Conservation (phyloP, 2,888 invertebrate species). For the Pimpla rufipes region DNA sequence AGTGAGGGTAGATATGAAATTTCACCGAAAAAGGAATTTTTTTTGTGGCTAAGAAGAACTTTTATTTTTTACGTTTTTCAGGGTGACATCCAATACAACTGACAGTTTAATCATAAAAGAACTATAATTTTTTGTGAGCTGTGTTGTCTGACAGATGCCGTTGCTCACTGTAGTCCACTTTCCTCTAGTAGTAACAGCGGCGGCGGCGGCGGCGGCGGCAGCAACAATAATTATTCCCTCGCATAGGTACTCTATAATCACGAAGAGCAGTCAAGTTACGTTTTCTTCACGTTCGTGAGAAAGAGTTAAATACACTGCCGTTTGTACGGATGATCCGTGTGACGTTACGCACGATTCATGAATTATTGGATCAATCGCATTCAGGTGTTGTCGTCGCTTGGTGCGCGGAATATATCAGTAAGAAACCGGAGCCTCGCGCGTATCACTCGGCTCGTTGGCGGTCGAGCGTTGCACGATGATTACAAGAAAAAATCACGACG, state of each 20-base stretch:
- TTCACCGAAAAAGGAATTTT: too few relatives aligned
- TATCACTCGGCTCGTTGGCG: slow-evolving; percentile 8
- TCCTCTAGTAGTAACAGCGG: too few relatives aligned
- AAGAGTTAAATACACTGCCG: slow-evolving; percentile 9
- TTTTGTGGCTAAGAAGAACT: too few relatives aligned
- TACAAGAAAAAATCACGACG: slow-evolving; percentile 17
- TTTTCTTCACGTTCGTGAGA: slow-evolving; percentile 38
- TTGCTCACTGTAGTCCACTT: too few relatives aligned
- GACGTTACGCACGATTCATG: slow-evolving; percentile 23
- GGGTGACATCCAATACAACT: too few relatives aligned
- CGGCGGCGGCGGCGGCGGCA: too few relatives aligned
- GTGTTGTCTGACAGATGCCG: too few relatives aligned
- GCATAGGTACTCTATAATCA: slow-evolving; percentile 22
- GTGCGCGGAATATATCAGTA: not conserved
- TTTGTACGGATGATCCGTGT: slow-evolving; percentile 13
- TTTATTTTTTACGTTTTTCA: too few relatives aligned
- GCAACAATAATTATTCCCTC: slow-evolving; percentile 10
- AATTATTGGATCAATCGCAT: slow-evolving; percentile 59
- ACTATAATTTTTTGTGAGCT: too few relatives aligned
- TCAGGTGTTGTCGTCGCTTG: slow-evolving; percentile 20
- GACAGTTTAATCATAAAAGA: too few relatives aligned
- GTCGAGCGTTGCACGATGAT: slow-evolving; percentile 10
- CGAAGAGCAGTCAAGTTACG: slow-evolving; percentile 16
- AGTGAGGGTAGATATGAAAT: too few relatives aligned
- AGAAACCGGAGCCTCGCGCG: slow-evolving; percentile 47